phyloP scores from a whole-genome alignment of 2,888 invertebrate species.

The Notocelia uddmanniana region DNA sequence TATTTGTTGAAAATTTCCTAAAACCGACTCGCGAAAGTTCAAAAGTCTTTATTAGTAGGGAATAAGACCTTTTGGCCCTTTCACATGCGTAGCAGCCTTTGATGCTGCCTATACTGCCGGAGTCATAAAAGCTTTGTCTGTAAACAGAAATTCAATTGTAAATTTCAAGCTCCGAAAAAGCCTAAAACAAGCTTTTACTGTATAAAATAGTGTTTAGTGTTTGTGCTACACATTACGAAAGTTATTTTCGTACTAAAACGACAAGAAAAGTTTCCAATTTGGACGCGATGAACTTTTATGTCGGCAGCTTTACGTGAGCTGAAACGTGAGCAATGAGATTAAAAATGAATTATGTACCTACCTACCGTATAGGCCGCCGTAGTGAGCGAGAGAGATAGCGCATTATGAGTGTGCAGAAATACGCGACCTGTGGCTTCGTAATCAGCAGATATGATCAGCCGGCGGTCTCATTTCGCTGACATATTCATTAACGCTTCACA shows the following conservation, averaged over 20 bases:
- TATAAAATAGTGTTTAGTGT: conserved; percentile 43
- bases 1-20: neutral
- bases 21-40: no score
- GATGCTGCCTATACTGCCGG: no score
- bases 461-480: conserved; percentile 46
- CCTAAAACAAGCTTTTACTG: conserved; percentile 22
- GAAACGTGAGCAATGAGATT: conserved; percentile 82
- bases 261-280: conserved; percentile 77
- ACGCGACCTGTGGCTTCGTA: conserved; percentile 50
- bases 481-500: conserved; percentile 46
- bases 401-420: conserved; percentile 49
- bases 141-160: conserved; percentile 18
- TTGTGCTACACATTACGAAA: conserved; percentile 40
- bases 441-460: conserved; percentile 50
- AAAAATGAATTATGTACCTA: conserved; percentile 81
- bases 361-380: conserved; percentile 66
- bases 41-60: no score
- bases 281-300: conserved; percentile 80
- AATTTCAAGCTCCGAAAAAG: conserved; percentile 8
- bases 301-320: conserved; percentile 80
- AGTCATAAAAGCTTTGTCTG: conserved; percentile 17
- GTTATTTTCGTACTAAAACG: conserved; percentile 55
- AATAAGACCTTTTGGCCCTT: no score
- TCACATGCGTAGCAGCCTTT: no score
- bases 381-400: conserved; percentile 58